phyloP scores from a whole-genome alignment of 2,797 vertebrate species.

The Acrossocheilus fasciatus region DNA sequence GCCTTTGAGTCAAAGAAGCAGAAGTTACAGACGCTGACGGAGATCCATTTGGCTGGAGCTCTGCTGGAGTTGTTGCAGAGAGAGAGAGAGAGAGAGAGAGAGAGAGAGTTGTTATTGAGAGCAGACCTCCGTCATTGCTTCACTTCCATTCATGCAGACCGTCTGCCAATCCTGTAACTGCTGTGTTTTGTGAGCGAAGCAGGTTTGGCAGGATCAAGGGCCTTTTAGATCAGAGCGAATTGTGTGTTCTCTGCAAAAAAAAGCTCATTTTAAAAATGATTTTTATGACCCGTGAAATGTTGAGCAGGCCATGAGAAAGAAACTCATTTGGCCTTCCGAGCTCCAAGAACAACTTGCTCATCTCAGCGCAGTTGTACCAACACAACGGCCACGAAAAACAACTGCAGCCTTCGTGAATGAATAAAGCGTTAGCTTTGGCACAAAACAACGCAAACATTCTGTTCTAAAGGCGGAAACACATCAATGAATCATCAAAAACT shows the following conservation, averaged over 20 bases:
- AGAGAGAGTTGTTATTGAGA: slow-evolving; percentile 23
- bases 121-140: slow-evolving; percentile 31
- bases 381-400: neutral
- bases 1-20: slow-evolving; percentile 16
- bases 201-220: slow-evolving; percentile 1
- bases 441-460: neutral
- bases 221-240: neutral
- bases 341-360: slow-evolving; percentile 34
- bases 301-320: slow-evolving; percentile 19
- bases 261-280: neutral
- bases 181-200: neutral
- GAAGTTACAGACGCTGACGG: slow-evolving; percentile 13
- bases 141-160: neutral
- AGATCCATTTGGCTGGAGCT: slow-evolving; percentile 20
- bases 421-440: neutral
- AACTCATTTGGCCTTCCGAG: neutral
- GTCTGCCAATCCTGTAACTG: slow-evolving; percentile 29
- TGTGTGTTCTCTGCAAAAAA: slow-evolving; percentile 28
- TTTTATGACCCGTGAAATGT: slow-evolving; percentile 28
- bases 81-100: slow-evolving; percentile 6
- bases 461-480: slow-evolving; percentile 1
- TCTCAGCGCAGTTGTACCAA: neutral
- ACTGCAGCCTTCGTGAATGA: neutral
- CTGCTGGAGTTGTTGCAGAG: slow-evolving; percentile 15
- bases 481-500: neutral